These are phyloP conservation scores for Tanypteryx hageni DNA, from an alignment of 2,888 invertebrate genomes.

Conservation along the genomic window DNA sequence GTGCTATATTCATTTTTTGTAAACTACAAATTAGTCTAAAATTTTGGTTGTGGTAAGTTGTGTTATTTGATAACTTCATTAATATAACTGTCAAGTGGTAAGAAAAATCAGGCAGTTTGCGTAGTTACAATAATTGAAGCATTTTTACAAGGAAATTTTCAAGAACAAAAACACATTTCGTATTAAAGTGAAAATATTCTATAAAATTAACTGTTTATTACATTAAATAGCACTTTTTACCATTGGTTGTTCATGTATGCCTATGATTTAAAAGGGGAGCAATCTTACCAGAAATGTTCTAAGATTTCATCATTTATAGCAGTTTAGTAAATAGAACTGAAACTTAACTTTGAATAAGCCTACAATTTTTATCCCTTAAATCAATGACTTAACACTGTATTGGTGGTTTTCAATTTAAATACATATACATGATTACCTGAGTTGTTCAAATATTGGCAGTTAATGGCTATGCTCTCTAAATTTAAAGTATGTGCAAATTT, in stretches of 20 bases:
- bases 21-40: constrained; percentile 58
- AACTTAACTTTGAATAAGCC: too few species aligned
- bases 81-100: constrained; percentile 34
- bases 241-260: neutral
- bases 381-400: neutral
- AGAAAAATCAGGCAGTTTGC: constrained; percentile 32
- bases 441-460: constrained; percentile 3
- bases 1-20: constrained; percentile 44
- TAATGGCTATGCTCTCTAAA: neutral
- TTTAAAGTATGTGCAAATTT: neutral
- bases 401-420: neutral
- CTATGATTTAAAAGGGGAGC: neutral
- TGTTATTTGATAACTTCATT: constrained; percentile 45
- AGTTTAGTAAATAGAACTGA: too few species aligned
- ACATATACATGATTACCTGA: neutral
- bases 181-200: neutral
- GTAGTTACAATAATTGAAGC: constrained; percentile 27
- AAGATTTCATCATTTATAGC: neutral
- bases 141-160: constrained; percentile 49
- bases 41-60: constrained; percentile 40
- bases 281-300: neutral
- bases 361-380: neutral
- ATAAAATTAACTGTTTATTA: constrained; percentile 41
- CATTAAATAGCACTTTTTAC: constrained; percentile 4
- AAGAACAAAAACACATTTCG: constrained; percentile 28